Base-by-base conservation (phyloP, 2,113 vertebrate genomes). In the Peromyscus leucopus region DNA sequence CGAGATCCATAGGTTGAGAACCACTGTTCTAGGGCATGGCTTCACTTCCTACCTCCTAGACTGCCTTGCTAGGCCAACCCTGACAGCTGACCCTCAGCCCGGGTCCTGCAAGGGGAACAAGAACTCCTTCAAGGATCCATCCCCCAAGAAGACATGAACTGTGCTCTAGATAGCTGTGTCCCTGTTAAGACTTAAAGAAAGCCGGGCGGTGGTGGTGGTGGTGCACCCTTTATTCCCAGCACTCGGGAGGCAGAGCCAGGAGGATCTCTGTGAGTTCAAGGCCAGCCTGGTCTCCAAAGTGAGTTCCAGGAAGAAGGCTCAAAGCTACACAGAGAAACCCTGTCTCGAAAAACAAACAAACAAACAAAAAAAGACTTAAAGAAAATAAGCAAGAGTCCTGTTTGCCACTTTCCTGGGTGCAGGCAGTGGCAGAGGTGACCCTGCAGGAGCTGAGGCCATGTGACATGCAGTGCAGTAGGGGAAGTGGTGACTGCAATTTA, bases 61-160 rank as follows among this genome's bases (percentile, higher is more conserved):
- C 51, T 79, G 63, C 42, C 31, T 69, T 33, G 5, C 19, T 31
- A 74, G 57, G 71, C 61, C 79, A 42, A 21, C 72, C 89, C 67
- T n/a, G 87, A 57, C 93, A 36, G 57, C 75, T 83, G 7, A 5
- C 10, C 55, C 51, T 65, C 78, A 55, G 6, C 36, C 19, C 85
- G 0, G 55, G 19, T 24, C 55, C 48, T 17, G 24, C 63, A 76
- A 5, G 11, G 28, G 36, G 24, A n/a, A 9, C 28, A 0, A 12
- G 17, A n/a, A 7, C 5, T 2, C 21, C 15, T 9, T 48, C 0
- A 0, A 15, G 51, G 11, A 1, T 12, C 17, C 36, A 3, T 7
- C 31, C 42, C 39, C 84, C 10, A 7, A 33, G 55, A 46, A 84
- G 51, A 51, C 0, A 0, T 28, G 0, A 22, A 8, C n/a, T 22